Evolutionary conservation across 2,888 invertebrate genomes (phyloP).

Genomic region (Epistrophe eligans): DNA sequence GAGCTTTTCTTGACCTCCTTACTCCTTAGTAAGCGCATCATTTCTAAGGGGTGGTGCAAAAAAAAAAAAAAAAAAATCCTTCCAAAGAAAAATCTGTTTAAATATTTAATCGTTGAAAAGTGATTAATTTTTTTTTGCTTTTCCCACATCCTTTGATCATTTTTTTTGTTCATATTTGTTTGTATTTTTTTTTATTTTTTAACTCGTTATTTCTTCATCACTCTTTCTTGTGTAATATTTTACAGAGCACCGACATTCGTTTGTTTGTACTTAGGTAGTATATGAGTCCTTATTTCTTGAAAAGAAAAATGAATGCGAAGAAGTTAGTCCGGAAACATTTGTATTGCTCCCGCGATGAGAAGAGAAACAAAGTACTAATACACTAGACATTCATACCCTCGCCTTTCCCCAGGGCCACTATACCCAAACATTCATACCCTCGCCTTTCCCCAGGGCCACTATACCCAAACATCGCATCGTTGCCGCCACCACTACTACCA

Average conservation of each 20-base stretch:
- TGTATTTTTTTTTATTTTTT: conserved; percentile 24
- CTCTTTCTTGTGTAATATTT: conserved; percentile 45
- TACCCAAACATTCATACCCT: no score
- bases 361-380: conserved; percentile 30
- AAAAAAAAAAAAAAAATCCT: not conserved
- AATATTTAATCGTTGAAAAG: conserved; percentile 75
- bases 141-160: conserved; percentile 21
- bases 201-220: conserved; percentile 71
- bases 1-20: conserved; percentile 24
- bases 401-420: not conserved
- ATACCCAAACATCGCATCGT: not conserved
- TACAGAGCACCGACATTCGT: conserved; percentile 17
- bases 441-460: not conserved
- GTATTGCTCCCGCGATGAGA: conserved; percentile 59
- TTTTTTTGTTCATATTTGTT: not conserved
- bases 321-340: conserved; percentile 66
- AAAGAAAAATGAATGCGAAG: conserved; percentile 19
- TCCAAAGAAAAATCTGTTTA: conserved; percentile 46
- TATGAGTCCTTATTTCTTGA: conserved; percentile 30
- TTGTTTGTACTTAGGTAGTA: conserved; percentile 11
- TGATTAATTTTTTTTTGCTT: conserved; percentile 63
- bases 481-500: not conserved
- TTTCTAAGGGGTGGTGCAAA: not conserved
- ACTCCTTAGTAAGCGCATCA: conserved; percentile 2
- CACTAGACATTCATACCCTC: not conserved